Evolutionary conservation across 2,888 invertebrate genomes (phyloP).

Genomic region (Orthosia cruda): DNA sequence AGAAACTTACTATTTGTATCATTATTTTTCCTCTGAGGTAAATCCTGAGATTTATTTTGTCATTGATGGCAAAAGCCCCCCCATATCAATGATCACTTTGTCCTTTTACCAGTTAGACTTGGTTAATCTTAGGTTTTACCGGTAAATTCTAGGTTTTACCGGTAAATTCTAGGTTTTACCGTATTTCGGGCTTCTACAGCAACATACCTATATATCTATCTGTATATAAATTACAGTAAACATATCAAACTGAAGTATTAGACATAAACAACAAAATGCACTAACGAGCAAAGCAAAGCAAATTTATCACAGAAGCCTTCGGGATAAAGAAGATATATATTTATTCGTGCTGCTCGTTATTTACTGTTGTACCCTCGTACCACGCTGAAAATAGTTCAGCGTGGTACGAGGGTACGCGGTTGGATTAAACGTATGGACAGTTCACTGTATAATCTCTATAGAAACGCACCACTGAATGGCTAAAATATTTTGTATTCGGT

Average conservation of each 20-base stretch:
- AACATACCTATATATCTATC: no score
- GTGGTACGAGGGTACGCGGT: slow-evolving; percentile 9
- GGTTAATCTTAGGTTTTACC: no score
- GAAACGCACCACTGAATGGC: not conserved
- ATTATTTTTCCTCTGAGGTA: no score
- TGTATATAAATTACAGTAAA: not conserved
- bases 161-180: no score
- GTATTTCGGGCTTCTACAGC: no score
- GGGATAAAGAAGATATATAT: slow-evolving; percentile 12
- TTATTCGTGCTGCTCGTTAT: slow-evolving; percentile 24
- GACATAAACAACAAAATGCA: slow-evolving; percentile 1
- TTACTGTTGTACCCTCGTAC: slow-evolving; percentile 29
- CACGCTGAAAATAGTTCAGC: slow-evolving; percentile 39
- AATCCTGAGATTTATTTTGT: no score
- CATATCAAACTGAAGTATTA: not conserved
- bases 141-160: no score
- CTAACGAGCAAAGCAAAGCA: slow-evolving; percentile 1
- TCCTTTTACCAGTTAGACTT: no score
- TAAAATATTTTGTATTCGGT: not conserved
- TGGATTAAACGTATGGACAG: slow-evolving; percentile 21
- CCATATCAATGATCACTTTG: no score
- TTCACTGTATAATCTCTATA: not conserved
- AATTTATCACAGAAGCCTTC: slow-evolving; percentile 8
- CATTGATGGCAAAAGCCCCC: no score
- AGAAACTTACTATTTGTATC: no score